Evolutionary conservation across 2,113 vertebrate species (phyloP), one percentile per base, ranked within the genome.

Genomic region (Onychostruthus taczanowskii): DNA sequence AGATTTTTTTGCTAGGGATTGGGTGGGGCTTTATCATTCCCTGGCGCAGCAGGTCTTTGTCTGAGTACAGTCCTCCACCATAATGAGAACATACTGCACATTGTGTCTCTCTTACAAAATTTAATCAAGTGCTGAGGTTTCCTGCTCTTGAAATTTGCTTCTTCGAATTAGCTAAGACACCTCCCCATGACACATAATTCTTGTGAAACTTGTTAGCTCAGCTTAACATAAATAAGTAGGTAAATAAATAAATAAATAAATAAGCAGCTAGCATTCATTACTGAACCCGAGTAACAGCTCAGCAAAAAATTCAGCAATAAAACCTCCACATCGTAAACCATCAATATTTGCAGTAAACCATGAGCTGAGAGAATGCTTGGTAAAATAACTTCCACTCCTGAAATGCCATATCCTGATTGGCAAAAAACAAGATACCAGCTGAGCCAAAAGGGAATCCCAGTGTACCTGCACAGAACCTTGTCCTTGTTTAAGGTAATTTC

Each of bases 251-350:
- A 66, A 86, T 87, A 78, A n/a, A 72, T 62, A 63, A 20, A 18
- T 39, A 75, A 82, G 15, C 13, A 63, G 4, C 11, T 83, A 64
- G 64, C 85, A 70, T 84, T 88, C 55, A 81, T 93, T 88, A 52
- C 31, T 49, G 64, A 95, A 75, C 55, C 74, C 0, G 0, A 91
- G 64, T 72, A 92, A 89, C 35, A 91, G 28, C n/a, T 49, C 52
- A 79, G 74, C 26, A 77, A 84, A 92, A 95, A 89, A 91, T 69
- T 84, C 86, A 84, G 33, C 73, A 58, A 66, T 79, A 87, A 90
- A 93, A 73, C 22, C 72, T 24, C n/a, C 15, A 3, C 4, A 9
- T 55, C 0, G 0, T 93, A 61, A 93, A 72, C 53, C 46, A 68
- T 84, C 73, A 55, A 82, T 73, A 86, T 62, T 73, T 82, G 39